Base-by-base conservation (phyloP, 2,113 vertebrate genomes). In the Cyphomyrus discorhynchus region DNA sequence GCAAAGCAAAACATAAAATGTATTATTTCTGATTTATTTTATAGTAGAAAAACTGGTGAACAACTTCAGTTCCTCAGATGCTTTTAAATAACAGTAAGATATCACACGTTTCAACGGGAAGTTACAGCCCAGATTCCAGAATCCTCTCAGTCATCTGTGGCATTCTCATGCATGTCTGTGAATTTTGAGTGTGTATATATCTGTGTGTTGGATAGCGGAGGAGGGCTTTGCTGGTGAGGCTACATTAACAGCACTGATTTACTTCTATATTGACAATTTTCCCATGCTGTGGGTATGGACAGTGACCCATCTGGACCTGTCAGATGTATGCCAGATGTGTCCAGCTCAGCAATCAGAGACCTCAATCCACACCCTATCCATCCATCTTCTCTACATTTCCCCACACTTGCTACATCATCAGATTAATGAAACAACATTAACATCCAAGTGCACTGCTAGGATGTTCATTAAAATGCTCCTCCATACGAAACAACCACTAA, bases 241-340 rank as follows among this genome's bases (percentile, higher is more conserved):
- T 95, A 96, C 93, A 95, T 95, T 94, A 95, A 95, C 95, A 95
- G 94, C 95, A 95, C 94, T 96, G 95, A 96, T 96, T 96, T 95
- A 95, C 94, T 93, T 95, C 95, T 95, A 95, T 96, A 96, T 96
- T 96, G 95, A 95, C 95, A 94, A 94, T 94, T 96, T 95, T 96
- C 56, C 94, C 92, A 94, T 94, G 94, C 95, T 95, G 94, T 93
- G 92, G 95, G 95, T 94, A 13, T 93, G 94, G 95, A 95, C 95
- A 95, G 93, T 91, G 94, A 94, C 95, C 95, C 96, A 96, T 95
- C 94, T 96, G 96, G 95, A 96, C 94, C 94, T 96, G 95, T 96
- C 95, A 96, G 93, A 96, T 95, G 95, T 94, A 7, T 58, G 21
- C 21, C 17, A 56, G 94, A 96, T 93, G 92, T 94, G 93, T 96